Evolutionary conservation across 2,113 vertebrate genomes (phyloP).

Genomic region (Hippocampus barbouri): DNA sequence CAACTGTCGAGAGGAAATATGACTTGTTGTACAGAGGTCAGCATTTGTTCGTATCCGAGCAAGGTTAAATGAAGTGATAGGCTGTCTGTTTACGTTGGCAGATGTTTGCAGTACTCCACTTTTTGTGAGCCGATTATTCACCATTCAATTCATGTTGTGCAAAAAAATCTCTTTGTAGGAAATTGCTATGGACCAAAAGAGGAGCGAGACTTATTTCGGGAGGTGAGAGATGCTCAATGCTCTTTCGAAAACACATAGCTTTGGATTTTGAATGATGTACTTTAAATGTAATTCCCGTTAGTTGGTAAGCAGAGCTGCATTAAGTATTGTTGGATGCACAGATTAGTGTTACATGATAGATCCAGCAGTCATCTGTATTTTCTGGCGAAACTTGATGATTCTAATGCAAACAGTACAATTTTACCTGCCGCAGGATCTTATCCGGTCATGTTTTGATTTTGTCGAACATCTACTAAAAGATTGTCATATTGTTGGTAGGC

Average conservation of each 20-base stretch:
- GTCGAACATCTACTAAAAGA: neutral
- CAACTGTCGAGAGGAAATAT: too few relatives aligned
- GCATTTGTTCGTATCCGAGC: slow-evolving; percentile 3
- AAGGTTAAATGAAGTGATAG: slow-evolving; percentile 58
- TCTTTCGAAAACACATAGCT: neutral
- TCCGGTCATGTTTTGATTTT: neutral
- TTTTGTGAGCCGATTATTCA: neutral
- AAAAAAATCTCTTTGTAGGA: slow-evolving; percentile 44
- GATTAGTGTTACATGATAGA: too few relatives aligned
- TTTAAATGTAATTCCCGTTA: neutral
- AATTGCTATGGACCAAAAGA: slow-evolving; percentile 67
- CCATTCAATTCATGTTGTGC: neutral
- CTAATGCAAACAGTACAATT: too few relatives aligned
- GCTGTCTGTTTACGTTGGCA: slow-evolving; percentile 13
- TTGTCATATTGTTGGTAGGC: slow-evolving; percentile 54
- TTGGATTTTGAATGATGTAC: neutral
- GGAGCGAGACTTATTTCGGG: slow-evolving; percentile 63
- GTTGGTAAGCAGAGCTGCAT: too few relatives aligned
- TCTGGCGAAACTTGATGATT: too few relatives aligned
- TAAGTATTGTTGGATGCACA: too few relatives aligned
- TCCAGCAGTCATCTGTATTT: too few relatives aligned
- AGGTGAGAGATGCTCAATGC: slow-evolving; percentile 53
- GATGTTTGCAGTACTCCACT: neutral
- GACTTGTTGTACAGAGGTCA: accelerated
- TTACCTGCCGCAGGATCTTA: too few relatives aligned